Evolutionary conservation across 2,797 vertebrate genomes (phyloP), one percentile per base, ranked within the genome.

Genomic region (Urophycis tenuis): DNA sequence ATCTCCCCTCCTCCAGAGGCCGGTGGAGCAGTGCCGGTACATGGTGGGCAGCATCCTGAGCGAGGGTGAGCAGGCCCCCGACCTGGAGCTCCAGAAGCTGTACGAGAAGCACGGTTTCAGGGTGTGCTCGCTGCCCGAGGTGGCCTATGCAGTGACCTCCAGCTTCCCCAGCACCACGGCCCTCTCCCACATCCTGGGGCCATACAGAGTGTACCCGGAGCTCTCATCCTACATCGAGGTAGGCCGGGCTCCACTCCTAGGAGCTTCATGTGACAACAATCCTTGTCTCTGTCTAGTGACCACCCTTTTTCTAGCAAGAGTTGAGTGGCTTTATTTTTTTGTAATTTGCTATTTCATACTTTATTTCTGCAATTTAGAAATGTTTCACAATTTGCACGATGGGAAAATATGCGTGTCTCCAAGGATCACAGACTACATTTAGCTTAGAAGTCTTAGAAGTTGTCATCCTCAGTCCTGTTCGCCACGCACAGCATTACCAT

Each of bases 41-140:
- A 90, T 92, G 0, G 95, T 96, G 64, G 97, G 97, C 89, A 96
- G 95, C 74, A 91, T 99, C 88, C 90, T 99, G 85, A 94, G 95
- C 0, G 96, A 98, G 86, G 97, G 96, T 0, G 95, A 97, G 0
- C 89, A 93, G 72, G 91, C 92, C 49, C 95, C 94, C 0, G 92
- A 94, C 0, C 91, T 93, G 22, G 94, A 96, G 71, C 91, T 96
- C 81, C 90, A 94, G 89, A 92, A 93, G 72, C 89, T 92, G 67
- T 99, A 96, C 34, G 94, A 96, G 90, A 95, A 95, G 82, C 96
- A 92, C 33, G 96, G 96, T 85, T 99, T 97, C 90, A 96, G 94
- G 88, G 90, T 99, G 82, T 95, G 96, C 89, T 95, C 93, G 75
- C 93, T 99, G 82, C 97, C 97, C 0, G 95, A 95, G 83, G 95